These are phyloP conservation scores for Melanotaenia nigrans DNA, from an alignment of 2,797 vertebrate genomes.

Conservation along the genomic window DNA sequence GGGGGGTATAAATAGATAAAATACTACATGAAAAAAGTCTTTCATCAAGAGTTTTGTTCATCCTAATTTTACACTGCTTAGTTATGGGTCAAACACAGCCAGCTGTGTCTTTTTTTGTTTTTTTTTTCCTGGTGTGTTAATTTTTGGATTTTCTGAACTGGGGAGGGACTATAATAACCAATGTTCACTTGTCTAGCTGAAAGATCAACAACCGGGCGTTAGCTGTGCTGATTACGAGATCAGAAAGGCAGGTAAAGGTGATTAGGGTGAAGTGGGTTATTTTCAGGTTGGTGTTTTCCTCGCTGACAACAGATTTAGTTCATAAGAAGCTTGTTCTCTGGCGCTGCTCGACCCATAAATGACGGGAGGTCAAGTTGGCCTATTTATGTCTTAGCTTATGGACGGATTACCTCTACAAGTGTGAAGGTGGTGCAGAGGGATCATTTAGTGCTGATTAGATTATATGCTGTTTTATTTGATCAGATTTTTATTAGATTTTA, in stretches of 20 bases:
- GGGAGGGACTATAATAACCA: neutral
- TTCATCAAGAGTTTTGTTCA: neutral
- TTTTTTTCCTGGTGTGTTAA: conserved; percentile 20
- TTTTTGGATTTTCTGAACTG: conserved; percentile 31
- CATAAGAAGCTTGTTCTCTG: conserved; percentile 51
- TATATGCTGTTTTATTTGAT: no score
- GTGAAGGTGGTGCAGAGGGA: neutral
- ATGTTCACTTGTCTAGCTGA: neutral
- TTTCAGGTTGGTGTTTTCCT: conserved; percentile 18
- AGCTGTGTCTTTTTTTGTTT: neutral
- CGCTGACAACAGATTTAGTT: conserved; percentile 30
- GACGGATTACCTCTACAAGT: conserved; percentile 7
- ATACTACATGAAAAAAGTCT: neutral
- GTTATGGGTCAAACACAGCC: conserved; percentile 9
- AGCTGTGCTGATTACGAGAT: conserved; percentile 35
- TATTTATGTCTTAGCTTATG: conserved; percentile 1
- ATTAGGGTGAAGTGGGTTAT: conserved; percentile 43
- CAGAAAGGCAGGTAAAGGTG: conserved; percentile 14
- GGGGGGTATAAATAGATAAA: no score
- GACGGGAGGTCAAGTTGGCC: conserved; percentile 4
- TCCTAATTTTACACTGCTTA: neutral
- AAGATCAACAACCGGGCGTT: conserved; percentile 4
- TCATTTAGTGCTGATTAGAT: neutral
- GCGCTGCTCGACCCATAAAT: conserved; percentile 2
- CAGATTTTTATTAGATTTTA: no score